Evolutionary conservation across 2,113 vertebrate species (phyloP).

Genomic region (Sciurus niger): DNA sequence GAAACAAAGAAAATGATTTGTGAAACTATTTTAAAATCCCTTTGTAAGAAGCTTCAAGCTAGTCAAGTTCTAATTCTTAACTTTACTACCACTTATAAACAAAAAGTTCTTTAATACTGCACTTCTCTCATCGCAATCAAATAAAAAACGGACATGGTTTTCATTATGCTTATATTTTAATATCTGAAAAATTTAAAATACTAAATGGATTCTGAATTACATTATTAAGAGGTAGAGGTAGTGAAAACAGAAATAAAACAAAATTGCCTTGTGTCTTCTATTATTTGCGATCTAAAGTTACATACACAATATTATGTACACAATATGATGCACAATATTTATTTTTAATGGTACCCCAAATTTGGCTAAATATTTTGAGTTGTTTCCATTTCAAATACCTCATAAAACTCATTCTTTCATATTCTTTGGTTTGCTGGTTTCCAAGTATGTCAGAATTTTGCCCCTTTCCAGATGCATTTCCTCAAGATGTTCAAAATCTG

Average conservation of each 20-base stretch:
- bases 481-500: neutral
- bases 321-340: neutral
- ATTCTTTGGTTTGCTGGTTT: neutral
- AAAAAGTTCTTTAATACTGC: neutral
- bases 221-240: neutral
- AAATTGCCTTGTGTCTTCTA: neutral
- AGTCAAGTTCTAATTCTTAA: conserved; percentile 67
- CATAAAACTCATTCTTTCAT: neutral
- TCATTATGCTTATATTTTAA: neutral
- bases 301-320: neutral
- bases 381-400: neutral
- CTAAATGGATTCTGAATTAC: neutral
- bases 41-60: conserved; percentile 67
- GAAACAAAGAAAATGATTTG: conserved; percentile 81
- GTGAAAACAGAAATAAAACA: neutral
- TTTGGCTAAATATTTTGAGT: neutral
- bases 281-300: neutral
- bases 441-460: neutral
- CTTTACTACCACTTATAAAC: conserved; percentile 55
- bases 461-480: neutral
- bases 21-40: conserved; percentile 63
- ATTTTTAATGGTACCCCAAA: neutral
- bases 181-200: neutral
- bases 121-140: neutral
- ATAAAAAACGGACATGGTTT: neutral